Conservation (phyloP, 2,797 vertebrate species). For the Brachymystax lenok region DNA sequence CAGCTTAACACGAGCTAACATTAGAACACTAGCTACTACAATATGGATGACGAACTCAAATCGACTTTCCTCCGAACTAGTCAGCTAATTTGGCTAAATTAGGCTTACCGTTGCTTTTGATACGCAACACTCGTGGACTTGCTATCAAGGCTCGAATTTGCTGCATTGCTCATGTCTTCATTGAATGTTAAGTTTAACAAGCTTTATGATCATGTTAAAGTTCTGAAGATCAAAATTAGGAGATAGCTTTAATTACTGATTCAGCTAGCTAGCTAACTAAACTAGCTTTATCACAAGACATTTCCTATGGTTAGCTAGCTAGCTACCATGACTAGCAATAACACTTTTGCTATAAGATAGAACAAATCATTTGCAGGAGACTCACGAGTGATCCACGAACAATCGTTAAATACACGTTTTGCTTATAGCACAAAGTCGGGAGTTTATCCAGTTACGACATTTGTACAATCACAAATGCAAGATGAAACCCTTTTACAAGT, state of each 20-base stretch:
- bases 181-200: neutral
- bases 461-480: neutral
- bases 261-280: neutral
- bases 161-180: slow-evolving; percentile 53
- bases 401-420: neutral
- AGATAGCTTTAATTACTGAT: no score
- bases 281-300: neutral
- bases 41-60: neutral
- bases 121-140: slow-evolving; percentile 27
- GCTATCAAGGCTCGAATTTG: slow-evolving; percentile 26
- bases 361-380: neutral
- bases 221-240: neutral
- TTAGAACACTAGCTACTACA: no score
- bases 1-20: neutral
- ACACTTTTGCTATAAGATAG: neutral
- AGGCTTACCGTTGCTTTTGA: slow-evolving; percentile 52
- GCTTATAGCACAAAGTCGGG: neutral
- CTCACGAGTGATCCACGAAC: slow-evolving; percentile 10
- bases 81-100: neutral
- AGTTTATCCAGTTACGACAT: neutral
- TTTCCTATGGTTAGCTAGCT: neutral
- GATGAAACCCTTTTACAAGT: neutral
- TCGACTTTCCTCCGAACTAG: neutral
- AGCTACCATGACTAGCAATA: neutral
- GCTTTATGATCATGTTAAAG: neutral